These are phyloP conservation scores for Psittacula echo DNA, from an alignment of 2,797 vertebrate genomes.

Conservation along the genomic window DNA sequence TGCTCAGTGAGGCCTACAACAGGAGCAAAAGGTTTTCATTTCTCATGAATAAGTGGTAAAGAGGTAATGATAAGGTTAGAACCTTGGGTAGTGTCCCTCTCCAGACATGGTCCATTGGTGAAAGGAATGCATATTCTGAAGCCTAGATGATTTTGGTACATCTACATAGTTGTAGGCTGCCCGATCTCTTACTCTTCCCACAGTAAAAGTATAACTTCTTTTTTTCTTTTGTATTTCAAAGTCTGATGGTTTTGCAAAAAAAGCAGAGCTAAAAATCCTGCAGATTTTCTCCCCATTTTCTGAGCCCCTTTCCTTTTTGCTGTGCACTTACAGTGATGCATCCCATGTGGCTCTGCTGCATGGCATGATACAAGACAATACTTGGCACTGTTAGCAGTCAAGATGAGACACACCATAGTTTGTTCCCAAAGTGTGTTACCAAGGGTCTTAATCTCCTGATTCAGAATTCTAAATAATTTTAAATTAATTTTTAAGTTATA, in stretches of 20 bases:
- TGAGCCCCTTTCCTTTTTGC: slow-evolving; percentile 12
- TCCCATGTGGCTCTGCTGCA: slow-evolving; percentile 55
- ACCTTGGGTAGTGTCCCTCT: background rate
- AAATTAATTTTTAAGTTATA: background rate
- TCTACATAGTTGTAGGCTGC: background rate
- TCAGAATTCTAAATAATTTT: background rate
- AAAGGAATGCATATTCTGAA: background rate
- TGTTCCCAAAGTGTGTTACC: background rate
- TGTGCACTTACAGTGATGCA: background rate
- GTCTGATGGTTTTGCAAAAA: slow-evolving; percentile 16
- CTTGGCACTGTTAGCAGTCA: background rate
- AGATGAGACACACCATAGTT: background rate
- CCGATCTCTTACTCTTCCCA: background rate
- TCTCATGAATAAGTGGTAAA: background rate
- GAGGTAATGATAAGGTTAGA: background rate
- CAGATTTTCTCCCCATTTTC: background rate
- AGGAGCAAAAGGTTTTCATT: background rate
- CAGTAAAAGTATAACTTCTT: background rate
- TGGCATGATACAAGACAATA: slow-evolving; percentile 5
- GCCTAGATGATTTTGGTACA: background rate
- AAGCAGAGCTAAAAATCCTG: background rate
- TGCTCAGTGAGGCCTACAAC: background rate
- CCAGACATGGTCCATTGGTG: background rate
- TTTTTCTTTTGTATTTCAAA: background rate
- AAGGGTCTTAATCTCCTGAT: background rate